Percentiles rank a stretch among this genome's conserved stretches.
phyloP scores from a whole-genome alignment of 1,140 invertebrate species.

The Pollicipes pollicipes region DNA sequence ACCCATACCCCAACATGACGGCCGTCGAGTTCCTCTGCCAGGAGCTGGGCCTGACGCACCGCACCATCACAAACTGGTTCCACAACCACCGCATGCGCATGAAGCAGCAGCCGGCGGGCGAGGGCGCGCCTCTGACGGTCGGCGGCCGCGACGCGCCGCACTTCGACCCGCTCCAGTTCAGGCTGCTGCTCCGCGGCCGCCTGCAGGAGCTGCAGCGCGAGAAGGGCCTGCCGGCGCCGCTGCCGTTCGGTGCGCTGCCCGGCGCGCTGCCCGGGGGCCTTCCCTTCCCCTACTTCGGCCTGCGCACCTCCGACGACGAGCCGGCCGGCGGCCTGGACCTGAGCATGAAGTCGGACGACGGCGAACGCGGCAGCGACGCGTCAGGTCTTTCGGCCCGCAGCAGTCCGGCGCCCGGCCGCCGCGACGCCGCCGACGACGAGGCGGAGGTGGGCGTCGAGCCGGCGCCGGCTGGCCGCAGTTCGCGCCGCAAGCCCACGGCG shows the following conservation, averaged over 20 bases:
- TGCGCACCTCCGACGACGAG: slow-evolving; percentile 17
- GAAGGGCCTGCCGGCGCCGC: slow-evolving; percentile 46
- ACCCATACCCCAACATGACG: slow-evolving; percentile 87
- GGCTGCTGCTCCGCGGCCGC: slow-evolving; percentile 66
- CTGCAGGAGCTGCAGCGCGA: slow-evolving; percentile 68
- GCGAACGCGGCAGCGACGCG: slow-evolving; percentile 20
- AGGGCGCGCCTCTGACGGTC: slow-evolving; percentile 11
- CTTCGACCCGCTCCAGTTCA: slow-evolving; percentile 79
- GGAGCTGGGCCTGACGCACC: slow-evolving; percentile 74
- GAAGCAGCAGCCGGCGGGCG: slow-evolving; percentile 43
- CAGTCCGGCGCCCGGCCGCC: slow-evolving; percentile 25
- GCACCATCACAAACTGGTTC: slow-evolving; percentile 99
- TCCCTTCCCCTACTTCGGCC: slow-evolving; percentile 16
- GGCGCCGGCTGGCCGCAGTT: slow-evolving; percentile 18
- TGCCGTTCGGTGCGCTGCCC: slow-evolving; percentile 50
- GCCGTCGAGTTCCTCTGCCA: slow-evolving; percentile 87
- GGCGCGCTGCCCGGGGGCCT: no score
- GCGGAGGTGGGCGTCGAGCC: neutral
- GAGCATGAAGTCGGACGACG: slow-evolving; percentile 21
- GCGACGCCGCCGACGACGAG: slow-evolving; percentile 44
- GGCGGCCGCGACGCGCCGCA: slow-evolving; percentile 19
- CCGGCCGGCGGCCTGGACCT: slow-evolving; percentile 26
- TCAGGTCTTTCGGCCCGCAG: slow-evolving; percentile 19
- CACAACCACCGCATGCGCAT: slow-evolving; percentile 97
- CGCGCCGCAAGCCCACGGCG: slow-evolving; percentile 71